phyloP scores from a whole-genome alignment of 1,140 invertebrate genomes.

The Acromyrmex heyeri region DNA sequence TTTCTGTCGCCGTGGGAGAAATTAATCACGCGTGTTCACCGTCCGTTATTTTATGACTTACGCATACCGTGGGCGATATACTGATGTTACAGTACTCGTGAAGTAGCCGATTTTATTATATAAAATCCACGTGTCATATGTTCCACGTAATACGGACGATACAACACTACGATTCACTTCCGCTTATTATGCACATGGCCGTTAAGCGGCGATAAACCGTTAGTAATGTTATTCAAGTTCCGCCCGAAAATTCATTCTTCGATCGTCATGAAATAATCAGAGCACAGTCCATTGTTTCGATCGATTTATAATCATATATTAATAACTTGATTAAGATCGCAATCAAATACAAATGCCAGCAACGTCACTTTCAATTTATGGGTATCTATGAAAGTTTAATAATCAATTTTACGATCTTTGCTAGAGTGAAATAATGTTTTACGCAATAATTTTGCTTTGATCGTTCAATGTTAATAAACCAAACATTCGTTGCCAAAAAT shows the following conservation, averaged over 20 bases:
- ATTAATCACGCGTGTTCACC: conserved; percentile 50
- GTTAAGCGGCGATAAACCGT: conserved; percentile 58
- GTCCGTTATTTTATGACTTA: conserved; percentile 56
- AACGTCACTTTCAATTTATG: background rate
- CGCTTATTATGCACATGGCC: conserved; percentile 34
- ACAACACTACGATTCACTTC: conserved; percentile 32
- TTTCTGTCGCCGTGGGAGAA: conserved; percentile 53
- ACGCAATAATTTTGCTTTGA: background rate
- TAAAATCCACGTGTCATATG: conserved; percentile 34
- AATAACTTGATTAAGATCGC: conserved; percentile 37
- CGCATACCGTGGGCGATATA: conserved; percentile 16
- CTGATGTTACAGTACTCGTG: conserved; percentile 1
- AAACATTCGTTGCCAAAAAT: background rate
- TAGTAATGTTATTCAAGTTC: conserved; percentile 31
- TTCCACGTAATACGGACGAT: background rate
- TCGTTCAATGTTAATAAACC: background rate
- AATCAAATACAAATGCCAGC: conserved; percentile 20
- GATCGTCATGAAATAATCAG: conserved; percentile 37
- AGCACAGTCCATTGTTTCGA: conserved; percentile 4
- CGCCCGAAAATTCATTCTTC: conserved; percentile 26
- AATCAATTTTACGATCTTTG: background rate
- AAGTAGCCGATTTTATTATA: conserved; percentile 45
- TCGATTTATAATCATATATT: conserved; percentile 23
- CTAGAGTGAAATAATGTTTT: background rate
- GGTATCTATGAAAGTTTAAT: conserved; percentile 1